Conservation (phyloP, 2,888 invertebrate species). For the Pollenia angustigena region DNA sequence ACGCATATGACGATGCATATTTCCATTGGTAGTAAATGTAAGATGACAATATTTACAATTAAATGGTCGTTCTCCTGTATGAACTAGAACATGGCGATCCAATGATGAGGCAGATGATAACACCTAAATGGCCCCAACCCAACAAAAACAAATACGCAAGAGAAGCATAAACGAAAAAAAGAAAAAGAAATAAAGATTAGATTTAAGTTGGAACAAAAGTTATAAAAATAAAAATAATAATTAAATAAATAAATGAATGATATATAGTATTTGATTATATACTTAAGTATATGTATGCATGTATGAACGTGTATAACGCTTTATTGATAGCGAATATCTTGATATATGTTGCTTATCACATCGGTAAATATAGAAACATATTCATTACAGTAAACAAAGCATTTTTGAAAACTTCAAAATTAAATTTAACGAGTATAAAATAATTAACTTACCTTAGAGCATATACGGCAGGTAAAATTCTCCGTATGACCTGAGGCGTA, state of each 20-base stretch:
- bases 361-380: background rate
- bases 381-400: background rate
- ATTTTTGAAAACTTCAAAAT: background rate
- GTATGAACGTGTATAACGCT: background rate
- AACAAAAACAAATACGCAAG: constrained; percentile 24
- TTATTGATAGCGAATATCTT: background rate
- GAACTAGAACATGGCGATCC: constrained; percentile 91
- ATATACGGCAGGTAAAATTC: constrained; percentile 84
- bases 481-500: constrained; percentile 85
- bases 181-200: constrained; percentile 16
- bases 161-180: background rate
- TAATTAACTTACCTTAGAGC: constrained; percentile 82
- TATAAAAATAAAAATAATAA: background rate
- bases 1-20: constrained; percentile 93
- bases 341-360: background rate
- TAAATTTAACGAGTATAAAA: background rate
- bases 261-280: background rate
- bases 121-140: constrained; percentile 83
- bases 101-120: constrained; percentile 91
- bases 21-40: constrained; percentile 93
- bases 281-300: background rate
- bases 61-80: constrained; percentile 92
- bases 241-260: no score
- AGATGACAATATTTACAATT: constrained; percentile 91
- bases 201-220: constrained; percentile 1